Evolutionary conservation across 2,797 vertebrate genomes (phyloP).

Genomic region (Salarias fasciatus): DNA sequence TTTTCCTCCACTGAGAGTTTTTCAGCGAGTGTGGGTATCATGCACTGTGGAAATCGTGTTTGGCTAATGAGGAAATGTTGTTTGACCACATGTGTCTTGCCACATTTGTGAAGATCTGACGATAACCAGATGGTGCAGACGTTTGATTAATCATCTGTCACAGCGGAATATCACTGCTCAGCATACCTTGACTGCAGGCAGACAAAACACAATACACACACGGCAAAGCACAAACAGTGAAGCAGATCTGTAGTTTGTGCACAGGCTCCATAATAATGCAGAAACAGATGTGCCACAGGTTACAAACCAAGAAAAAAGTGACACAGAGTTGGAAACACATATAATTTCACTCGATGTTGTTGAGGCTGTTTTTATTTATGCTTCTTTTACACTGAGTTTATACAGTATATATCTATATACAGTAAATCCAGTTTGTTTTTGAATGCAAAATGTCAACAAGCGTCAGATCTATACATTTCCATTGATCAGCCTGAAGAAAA

Average conservation of each 20-base stretch:
- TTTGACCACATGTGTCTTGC: not conserved
- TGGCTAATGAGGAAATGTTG: not conserved
- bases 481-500: no score
- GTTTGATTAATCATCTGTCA: not conserved
- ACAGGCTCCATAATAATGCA: no score
- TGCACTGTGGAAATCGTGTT: not conserved
- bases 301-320: no score
- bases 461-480: no score
- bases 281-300: no score
- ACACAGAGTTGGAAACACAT: no score
- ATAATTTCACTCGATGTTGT: no score
- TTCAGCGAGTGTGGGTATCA: not conserved
- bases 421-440: slow-evolving; percentile 44
- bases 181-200: no score
- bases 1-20: no score
- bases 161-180: not conserved
- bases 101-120: not conserved
- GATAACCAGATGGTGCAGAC: not conserved
- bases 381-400: no score
- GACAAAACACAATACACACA: not conserved
- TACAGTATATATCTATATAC: no score
- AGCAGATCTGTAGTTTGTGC: not conserved
- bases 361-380: no score
- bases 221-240: not conserved
- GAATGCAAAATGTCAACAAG: slow-evolving; percentile 7